These are phyloP conservation scores for Leucoraja erinaceus DNA, from an alignment of 2,113 vertebrate genomes.

Conservation along the genomic window DNA sequence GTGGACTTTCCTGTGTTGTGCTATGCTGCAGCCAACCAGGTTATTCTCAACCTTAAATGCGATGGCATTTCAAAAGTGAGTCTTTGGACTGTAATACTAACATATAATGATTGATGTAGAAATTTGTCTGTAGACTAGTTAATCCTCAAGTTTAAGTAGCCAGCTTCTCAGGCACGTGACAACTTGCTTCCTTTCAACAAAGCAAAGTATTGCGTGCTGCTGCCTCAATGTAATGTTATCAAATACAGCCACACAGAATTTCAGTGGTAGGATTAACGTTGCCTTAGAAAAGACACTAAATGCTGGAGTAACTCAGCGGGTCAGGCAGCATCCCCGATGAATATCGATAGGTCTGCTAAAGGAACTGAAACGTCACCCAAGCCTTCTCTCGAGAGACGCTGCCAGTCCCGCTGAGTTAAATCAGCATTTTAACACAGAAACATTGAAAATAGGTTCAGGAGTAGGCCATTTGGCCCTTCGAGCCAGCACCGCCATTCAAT, in stretches of 20 bases:
- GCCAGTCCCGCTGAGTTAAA: no score
- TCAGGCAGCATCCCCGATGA: no score
- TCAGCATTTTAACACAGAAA: no score
- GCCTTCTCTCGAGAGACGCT: no score
- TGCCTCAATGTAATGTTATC: not conserved
- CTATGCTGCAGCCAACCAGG: not conserved
- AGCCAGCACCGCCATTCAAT: no score
- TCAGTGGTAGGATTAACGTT: not conserved
- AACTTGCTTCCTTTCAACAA: not conserved
- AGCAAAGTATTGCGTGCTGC: not conserved
- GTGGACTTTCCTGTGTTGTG: not conserved
- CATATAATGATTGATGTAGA: not conserved
- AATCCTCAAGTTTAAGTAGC: not conserved
- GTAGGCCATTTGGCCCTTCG: no score
- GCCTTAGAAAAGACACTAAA: no score
- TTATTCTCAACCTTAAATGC: not conserved
- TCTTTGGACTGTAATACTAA: not conserved
- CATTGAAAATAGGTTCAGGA: no score
- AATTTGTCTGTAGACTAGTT: not conserved
- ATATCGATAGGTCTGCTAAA: no score
- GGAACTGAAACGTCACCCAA: no score
- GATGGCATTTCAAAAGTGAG: not conserved
- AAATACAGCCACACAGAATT: not conserved
- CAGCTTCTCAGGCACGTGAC: not conserved
- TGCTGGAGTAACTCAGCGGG: no score